Percentiles rank a stretch among this genome's conserved stretches.
These are phyloP conservation scores for Pandemis heparana DNA, from an alignment of 2,888 invertebrate species.

Conservation along the genomic window DNA sequence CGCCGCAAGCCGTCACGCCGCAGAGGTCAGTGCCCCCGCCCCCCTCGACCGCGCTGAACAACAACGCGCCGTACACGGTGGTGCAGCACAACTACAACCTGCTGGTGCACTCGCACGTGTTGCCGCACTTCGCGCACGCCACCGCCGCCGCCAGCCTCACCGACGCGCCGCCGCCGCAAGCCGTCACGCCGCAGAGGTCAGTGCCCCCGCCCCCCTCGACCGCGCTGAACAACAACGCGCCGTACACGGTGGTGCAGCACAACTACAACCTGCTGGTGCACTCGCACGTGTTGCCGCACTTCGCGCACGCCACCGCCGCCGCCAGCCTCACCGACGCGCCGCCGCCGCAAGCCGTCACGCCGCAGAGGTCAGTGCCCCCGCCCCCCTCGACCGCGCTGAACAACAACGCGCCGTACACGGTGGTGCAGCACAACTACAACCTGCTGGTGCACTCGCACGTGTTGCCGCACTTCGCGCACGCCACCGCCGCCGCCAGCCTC, in stretches of 20 bases:
- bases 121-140: slow-evolving; percentile 86
- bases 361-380: no score
- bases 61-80: slow-evolving; percentile 84
- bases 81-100: slow-evolving; percentile 91
- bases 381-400: no score
- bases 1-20: slow-evolving; percentile 50
- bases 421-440: slow-evolving; percentile 87
- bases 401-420: no score
- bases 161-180: slow-evolving; percentile 66
- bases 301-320: slow-evolving; percentile 74
- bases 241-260: slow-evolving; percentile 86
- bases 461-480: slow-evolving; percentile 87
- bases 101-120: slow-evolving; percentile 90
- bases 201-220: slow-evolving; percentile 74
- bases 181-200: no score
- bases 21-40: no score
- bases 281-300: slow-evolving; percentile 89
- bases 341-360: slow-evolving; percentile 51
- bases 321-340: slow-evolving; percentile 73
- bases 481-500: slow-evolving; percentile 69
- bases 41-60: slow-evolving; percentile 85
- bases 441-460: slow-evolving; percentile 91
- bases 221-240: slow-evolving; percentile 83
- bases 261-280: slow-evolving; percentile 93
- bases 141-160: slow-evolving; percentile 70